Evolutionary conservation across 2,888 invertebrate species (phyloP), one percentile per base, ranked within the genome.

Genomic region (Melieria crassipennis): DNA sequence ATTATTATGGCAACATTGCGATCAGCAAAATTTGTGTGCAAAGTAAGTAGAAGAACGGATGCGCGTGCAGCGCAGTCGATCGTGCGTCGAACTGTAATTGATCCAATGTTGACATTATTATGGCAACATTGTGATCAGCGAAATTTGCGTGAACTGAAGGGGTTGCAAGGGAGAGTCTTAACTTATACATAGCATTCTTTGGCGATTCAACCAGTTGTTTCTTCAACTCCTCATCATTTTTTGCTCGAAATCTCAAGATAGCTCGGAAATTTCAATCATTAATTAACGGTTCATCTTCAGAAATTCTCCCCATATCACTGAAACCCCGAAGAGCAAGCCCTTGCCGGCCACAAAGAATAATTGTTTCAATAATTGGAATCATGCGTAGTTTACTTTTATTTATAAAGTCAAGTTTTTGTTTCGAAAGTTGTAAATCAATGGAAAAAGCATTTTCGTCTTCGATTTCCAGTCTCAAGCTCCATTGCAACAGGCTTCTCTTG

Each of bases 241-340:
- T 57, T 47, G 69, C 62, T 63, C 69, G 63, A 56, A 46, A 69
- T 48, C 63, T 69, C 56, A 69, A 56, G 5, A 69, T 56, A n/a
- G 62, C 63, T 55, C 62, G 56, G 46, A 69, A 69, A 46, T 69
- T 62, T 56, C 69, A 46, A 63, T 69, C 69, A 46, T 69, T 69
- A 9, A 9, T 45, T 6, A 45, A 5, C 13, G 69, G 69, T 56
- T 55, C 69, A n/a, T 13, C 45, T 57, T 10, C 13, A 52, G 56
- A 56, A 63, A 69, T 69, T 64, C 57, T 63, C 7, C 47, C 46
- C 30, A n/a, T 63, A 30, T 69, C 68, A 6, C 52, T 50, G 13
- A 3, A 42, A n/a, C 61, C 68, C 11, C 68, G 61, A 61, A 68
- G 61, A 42, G 60, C 52, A n/a, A 61, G 43, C 10, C 52, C 58